Evolutionary conservation across 1,140 invertebrate species (phyloP), one percentile per base, ranked within the genome.

Genomic region (Choristoneura fumiferana): DNA sequence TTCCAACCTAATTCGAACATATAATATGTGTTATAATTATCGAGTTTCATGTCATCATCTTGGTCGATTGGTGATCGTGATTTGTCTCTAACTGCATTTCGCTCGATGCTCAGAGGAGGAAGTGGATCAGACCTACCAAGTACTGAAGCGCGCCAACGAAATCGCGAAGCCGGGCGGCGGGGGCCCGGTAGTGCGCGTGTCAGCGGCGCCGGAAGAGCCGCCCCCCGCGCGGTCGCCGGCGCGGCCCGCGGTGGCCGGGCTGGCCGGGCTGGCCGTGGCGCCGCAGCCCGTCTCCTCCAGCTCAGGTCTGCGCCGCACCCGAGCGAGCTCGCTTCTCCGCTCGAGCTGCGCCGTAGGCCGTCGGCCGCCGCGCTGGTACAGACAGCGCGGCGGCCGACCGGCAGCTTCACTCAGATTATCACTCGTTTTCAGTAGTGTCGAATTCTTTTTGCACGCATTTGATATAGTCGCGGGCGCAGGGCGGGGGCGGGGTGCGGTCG

Each of bases 51-150:
- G 39, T 62, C 39, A 49, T 62, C 35, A 49, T 43, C 53, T 15
- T 43, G 60, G 59, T 71, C 40, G 43, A 49, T 49, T 53, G 58
- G 56, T 55, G 39, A 65, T 55, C 54, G 65, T 54, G 62, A 62
- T 62, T 18, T 67, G 67, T 67, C 57, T 62, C 65, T 86, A 84
- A 83, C 64, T 63, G 64, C 73, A 74, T 86, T 79, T 81, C 76
- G 73, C 75, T 79, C 77, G 83, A 71, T 87, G 79, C 84, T 85
- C 76, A 89, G 86, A 89, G 88, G 89, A 88, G 78, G 95, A 96
- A 91, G 94, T 96, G 91, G 96, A 97, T 92, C 93, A 94, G 89
- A 96, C 95, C 81, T 97, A 97, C 91, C 96, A 96, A 92, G 95
- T 97, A 81, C 92, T 98, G 91, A 97, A 97, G 92, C 95, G 96